Conservation (phyloP, 2,888 invertebrate genomes). For the Phytoseiulus persimilis region DNA sequence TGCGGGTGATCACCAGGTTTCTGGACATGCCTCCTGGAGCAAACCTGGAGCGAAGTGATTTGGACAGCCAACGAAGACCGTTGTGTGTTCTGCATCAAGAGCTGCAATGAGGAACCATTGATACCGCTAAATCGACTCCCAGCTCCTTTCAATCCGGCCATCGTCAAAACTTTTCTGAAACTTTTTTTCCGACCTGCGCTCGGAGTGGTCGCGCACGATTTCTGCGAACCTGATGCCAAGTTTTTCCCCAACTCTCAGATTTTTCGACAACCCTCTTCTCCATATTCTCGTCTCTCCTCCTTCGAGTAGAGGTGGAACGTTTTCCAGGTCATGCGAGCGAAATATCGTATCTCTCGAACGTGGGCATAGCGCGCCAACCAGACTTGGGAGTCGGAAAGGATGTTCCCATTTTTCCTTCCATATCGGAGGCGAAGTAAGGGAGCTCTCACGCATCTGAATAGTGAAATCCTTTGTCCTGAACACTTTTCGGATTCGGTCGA, state of each 20-base stretch:
- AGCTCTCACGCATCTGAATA: no score
- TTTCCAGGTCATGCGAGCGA: not conserved
- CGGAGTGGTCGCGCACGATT: not conserved
- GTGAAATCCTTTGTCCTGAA: no score
- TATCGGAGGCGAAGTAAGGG: not conserved
- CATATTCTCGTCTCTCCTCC: not conserved
- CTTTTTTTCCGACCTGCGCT: not conserved
- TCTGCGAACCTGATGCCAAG: not conserved
- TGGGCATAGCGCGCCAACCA: not conserved
- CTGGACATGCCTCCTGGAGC: not conserved
- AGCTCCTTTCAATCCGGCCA: not conserved
- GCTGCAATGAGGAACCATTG: not conserved
- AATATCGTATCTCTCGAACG: not conserved
- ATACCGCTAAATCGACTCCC: not conserved
- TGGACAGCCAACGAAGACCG: not conserved
- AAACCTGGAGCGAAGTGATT: not conserved
- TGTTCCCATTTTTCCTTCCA: not conserved
- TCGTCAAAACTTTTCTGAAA: not conserved
- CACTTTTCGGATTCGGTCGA: no score
- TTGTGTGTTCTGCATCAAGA: not conserved
- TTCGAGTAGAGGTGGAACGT: not conserved
- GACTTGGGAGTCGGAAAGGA: not conserved
- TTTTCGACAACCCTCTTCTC: not conserved
- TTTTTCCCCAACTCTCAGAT: not conserved
- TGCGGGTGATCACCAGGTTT: not conserved